Evolutionary conservation across 2,113 vertebrate species (phyloP).

Genomic region (Lycocorax pyrrhopterus): DNA sequence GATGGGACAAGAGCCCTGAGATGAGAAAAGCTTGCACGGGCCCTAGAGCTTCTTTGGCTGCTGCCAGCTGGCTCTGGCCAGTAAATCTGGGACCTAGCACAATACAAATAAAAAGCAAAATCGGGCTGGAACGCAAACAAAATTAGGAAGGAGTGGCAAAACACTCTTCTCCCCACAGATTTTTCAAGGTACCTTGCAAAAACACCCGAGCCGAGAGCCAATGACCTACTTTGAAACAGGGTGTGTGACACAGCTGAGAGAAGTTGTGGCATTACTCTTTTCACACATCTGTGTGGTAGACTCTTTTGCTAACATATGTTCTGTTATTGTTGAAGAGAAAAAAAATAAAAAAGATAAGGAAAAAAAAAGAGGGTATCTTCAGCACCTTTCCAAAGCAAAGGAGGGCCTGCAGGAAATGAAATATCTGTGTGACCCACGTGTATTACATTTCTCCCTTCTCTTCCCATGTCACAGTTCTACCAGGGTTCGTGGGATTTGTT

Average conservation of each 20-base stretch:
- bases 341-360: neutral
- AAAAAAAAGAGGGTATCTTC: neutral
- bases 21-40: neutral
- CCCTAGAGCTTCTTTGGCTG: neutral
- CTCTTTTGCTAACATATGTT: neutral
- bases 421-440: neutral
- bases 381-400: neutral
- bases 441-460: conserved; percentile 54
- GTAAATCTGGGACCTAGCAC: neutral
- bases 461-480: conserved; percentile 64
- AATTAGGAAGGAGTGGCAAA: neutral
- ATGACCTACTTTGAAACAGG: neutral
- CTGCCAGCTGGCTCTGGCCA: neutral
- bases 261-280: neutral
- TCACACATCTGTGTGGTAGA: neutral
- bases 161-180: neutral
- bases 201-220: neutral
- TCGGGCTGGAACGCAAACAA: neutral
- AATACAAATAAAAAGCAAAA: neutral
- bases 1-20: neutral
- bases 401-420: neutral
- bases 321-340: neutral
- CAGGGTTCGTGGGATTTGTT: neutral
- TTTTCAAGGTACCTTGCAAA: conserved; percentile 4
- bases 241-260: neutral